Evolutionary conservation across 2,888 invertebrate species (phyloP).

Genomic region (Tortrix viridana): DNA sequence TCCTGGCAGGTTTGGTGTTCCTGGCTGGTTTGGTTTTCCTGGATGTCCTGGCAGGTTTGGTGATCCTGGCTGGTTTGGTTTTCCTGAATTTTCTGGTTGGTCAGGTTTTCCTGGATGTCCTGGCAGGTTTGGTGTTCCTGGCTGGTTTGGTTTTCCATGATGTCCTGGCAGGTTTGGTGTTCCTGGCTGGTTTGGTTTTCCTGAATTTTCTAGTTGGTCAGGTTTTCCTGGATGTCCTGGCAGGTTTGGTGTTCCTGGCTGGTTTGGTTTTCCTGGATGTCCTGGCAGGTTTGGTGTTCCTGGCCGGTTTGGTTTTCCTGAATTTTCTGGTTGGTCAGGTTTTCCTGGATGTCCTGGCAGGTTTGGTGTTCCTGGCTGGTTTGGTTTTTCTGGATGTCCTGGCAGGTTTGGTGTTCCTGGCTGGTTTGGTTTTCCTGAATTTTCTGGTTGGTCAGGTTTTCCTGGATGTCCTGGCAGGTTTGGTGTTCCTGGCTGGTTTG

Average conservation of each 20-base stretch:
- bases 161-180: too few relatives aligned
- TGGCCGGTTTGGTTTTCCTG: neutral
- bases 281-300: slow-evolving; percentile 1
- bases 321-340: neutral
- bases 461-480: neutral
- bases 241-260: neutral
- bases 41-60: neutral
- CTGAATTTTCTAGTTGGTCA: neutral
- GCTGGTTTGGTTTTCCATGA: neutral
- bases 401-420: too few relatives aligned
- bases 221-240: neutral
- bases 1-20: neutral
- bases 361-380: neutral
- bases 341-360: too few relatives aligned
- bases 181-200: neutral
- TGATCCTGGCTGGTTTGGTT: neutral
- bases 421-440: neutral
- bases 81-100: neutral
- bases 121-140: neutral
- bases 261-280: neutral
- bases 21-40: neutral
- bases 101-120: neutral
- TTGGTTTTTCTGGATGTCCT: too few relatives aligned
- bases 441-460: neutral
- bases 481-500: too few relatives aligned